Evolutionary conservation across 2,888 invertebrate genomes (phyloP).

Genomic region (Crematogaster levior): DNA sequence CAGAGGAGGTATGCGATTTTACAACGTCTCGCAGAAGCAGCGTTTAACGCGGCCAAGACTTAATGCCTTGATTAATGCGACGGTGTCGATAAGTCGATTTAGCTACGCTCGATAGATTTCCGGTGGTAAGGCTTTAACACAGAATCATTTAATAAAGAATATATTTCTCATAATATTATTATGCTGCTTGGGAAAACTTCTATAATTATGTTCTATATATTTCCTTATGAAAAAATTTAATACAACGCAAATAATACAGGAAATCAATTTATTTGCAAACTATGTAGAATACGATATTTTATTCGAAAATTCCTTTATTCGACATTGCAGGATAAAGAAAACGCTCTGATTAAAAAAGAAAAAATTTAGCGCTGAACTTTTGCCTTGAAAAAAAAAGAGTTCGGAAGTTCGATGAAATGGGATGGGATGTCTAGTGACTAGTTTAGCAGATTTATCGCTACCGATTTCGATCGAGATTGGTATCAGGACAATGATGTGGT

Average conservation of each 20-base stretch:
- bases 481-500: slow-evolving; percentile 22
- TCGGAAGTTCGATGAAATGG: slow-evolving; percentile 6
- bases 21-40: slow-evolving; percentile 9
- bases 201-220: too few species aligned
- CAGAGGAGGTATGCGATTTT: slow-evolving; percentile 22
- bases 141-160: neutral
- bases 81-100: slow-evolving; percentile 39
- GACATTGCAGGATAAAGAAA: neutral
- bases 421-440: slow-evolving; percentile 37
- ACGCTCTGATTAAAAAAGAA: slow-evolving; percentile 14
- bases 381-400: slow-evolving; percentile 11
- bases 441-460: slow-evolving; percentile 40
- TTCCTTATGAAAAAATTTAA: neutral
- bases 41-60: neutral
- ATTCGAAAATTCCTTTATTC: neutral
- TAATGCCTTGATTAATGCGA: slow-evolving; percentile 27
- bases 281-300: slow-evolving; percentile 22
- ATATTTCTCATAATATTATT: neutral
- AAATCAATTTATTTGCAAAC: slow-evolving; percentile 26
- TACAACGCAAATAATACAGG: neutral
- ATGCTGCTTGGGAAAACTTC: too few species aligned
- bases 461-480: slow-evolving; percentile 44
- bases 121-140: neutral
- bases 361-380: neutral
- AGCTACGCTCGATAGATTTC: neutral